Evolutionary conservation across 2,888 invertebrate genomes (phyloP), one percentile per base, ranked within the genome.

Genomic region (Rhagium mordax): DNA sequence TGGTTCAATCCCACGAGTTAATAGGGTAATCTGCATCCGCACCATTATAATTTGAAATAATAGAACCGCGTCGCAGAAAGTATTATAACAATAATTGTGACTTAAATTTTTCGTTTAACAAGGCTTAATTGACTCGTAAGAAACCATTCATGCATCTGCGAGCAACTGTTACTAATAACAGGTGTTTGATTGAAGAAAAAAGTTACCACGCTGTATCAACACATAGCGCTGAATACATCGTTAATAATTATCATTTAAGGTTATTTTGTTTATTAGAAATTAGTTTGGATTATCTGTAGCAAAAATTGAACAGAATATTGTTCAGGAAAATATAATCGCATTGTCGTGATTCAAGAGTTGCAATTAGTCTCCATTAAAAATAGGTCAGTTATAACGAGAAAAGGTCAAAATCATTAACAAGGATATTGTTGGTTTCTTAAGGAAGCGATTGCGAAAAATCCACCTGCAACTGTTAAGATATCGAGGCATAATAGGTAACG

Each of bases 371-470:
- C 59, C 33, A 29, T 33, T 29, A 59, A 33, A 59, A 59, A 59
- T 59, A 59, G 59, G 18, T 33, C 29, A 59, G 16, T 59, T 59
- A 18, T 29, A 51, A 51, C 51, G 20, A 24, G 29, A 33, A 59
- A 59, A 59, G 59, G 59, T 59, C 59, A 59, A 59, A 59, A 59
- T 33, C 59, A 59, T 59, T 59, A 59, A 59, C 59, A 59, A 59
- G 59, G 59, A 59, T 59, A 59, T 59, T 24, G 59, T 59, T 18
- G 33, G 59, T 59, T 59, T 59, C 29, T 33, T 59, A 59, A 59
- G 59, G 59, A 59, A 59, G 59, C 10, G 16, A 18, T 59, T 59
- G 59, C 59, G 59, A 59, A 59, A 59, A 59, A 59, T 59, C 59
- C 59, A 59, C 59, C 59, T 59, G 59, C 29, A 33, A 33, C 59